Conservation (phyloP, 2,113 vertebrate genomes). For the Polypterus bichir region DNA sequence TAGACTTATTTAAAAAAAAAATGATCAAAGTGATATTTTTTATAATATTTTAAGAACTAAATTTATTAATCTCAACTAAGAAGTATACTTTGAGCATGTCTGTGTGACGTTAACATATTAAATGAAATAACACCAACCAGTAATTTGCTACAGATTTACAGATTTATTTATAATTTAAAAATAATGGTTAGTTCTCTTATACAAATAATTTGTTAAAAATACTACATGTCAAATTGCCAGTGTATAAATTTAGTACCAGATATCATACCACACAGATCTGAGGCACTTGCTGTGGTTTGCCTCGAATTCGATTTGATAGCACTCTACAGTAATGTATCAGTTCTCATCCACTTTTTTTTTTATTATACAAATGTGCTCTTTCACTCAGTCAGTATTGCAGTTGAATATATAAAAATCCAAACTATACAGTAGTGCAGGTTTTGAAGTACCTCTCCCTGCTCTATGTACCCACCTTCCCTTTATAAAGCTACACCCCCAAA, state of each 20-base stretch:
- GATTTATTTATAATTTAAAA: slow-evolving; percentile 68
- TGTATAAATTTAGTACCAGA: slow-evolving; percentile 74
- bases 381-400: neutral
- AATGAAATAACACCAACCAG: no score
- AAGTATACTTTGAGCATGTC: no score
- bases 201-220: slow-evolving; percentile 59
- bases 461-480: neutral
- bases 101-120: no score
- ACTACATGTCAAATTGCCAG: slow-evolving; percentile 74
- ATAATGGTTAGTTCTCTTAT: slow-evolving; percentile 67
- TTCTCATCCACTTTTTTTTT: neutral
- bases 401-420: neutral
- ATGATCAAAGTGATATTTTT: no score
- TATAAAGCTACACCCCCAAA: neutral
- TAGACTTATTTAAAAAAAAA: no score
- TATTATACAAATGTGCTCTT: neutral
- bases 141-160: slow-evolving; percentile 3
- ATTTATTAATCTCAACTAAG: no score
- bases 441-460: neutral
- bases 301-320: slow-evolving; percentile 38
- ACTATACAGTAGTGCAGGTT: neutral
- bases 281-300: slow-evolving; percentile 32
- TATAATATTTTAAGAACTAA: no score
- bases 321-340: slow-evolving; percentile 17
- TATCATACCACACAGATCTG: slow-evolving; percentile 38